These are phyloP conservation scores for Lacanobia wlatinum DNA, from an alignment of 2,888 invertebrate species.

Conservation along the genomic window DNA sequence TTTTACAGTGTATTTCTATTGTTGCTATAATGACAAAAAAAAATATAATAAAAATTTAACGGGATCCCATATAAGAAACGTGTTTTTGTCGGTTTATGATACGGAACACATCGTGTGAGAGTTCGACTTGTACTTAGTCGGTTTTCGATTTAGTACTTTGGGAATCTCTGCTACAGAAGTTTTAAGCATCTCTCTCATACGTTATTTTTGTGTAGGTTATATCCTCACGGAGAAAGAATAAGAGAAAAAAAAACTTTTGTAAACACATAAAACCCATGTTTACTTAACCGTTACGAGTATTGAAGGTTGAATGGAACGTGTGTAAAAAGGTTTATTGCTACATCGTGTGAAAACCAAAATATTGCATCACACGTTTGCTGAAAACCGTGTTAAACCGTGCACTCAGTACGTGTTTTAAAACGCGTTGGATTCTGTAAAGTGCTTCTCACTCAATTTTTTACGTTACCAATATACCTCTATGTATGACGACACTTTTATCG, in stretches of 20 bases:
- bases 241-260: slow-evolving; percentile 5
- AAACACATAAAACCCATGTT: slow-evolving; percentile 19
- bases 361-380: background rate
- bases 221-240: too few species aligned
- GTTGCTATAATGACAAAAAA: too few species aligned
- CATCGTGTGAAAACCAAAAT: background rate
- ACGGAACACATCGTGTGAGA: too few species aligned
- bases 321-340: slow-evolving; percentile 13
- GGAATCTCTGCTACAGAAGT: too few species aligned
- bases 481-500: background rate
- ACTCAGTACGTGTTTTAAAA: background rate
- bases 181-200: background rate
- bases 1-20: too few species aligned
- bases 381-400: background rate
- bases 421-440: background rate
- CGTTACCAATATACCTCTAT: too few species aligned
- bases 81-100: too few species aligned
- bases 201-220: background rate
- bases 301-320: background rate
- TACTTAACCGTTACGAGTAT: background rate
- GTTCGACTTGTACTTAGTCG: too few species aligned
- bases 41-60: too few species aligned
- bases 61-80: too few species aligned
- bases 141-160: too few species aligned
- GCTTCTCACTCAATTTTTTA: too few species aligned